phyloP scores from a whole-genome alignment of 1,140 invertebrate genomes.

The Bemisia tabaci region DNA sequence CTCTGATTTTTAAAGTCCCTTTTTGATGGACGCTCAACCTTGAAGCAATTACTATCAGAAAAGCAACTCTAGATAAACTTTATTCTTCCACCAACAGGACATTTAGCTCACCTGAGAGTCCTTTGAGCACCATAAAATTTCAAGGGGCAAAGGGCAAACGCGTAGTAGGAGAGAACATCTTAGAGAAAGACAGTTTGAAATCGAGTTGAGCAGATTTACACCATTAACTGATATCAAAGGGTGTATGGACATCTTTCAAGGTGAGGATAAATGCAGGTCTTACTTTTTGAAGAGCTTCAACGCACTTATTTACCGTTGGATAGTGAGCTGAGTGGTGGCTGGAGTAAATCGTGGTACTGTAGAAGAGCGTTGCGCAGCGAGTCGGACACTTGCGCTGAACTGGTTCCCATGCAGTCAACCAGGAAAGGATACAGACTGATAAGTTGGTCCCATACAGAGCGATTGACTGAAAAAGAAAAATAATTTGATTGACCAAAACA shows the following conservation, averaged over 20 bases:
- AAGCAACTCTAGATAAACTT: background rate
- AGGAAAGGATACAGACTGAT: conserved; percentile 81
- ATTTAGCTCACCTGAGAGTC: background rate
- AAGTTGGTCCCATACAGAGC: conserved; percentile 79
- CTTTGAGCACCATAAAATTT: background rate
- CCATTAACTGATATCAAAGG: background rate
- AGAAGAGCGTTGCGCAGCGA: conserved; percentile 74
- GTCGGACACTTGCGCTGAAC: conserved; percentile 58
- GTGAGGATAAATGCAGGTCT: background rate
- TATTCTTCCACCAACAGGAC: background rate
- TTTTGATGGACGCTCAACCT: too few relatives aligned
- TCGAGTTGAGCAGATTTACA: background rate
- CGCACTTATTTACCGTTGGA: background rate
- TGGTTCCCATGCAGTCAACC: conserved; percentile 70
- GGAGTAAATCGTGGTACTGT: conserved; percentile 74
- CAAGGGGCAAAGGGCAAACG: background rate
- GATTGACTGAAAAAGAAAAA: conserved; percentile 50
- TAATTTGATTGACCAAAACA: conserved; percentile 2
- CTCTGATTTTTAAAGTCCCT: too few relatives aligned
- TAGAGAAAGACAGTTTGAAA: too few relatives aligned
- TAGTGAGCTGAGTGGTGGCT: conserved; percentile 38
- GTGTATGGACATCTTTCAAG: background rate
- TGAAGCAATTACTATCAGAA: too few relatives aligned
- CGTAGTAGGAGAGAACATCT: background rate
- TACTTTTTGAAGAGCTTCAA: too few relatives aligned